Evolutionary conservation across 2,113 vertebrate genomes (phyloP), one percentile per base, ranked within the genome.

Genomic region (Lamprotornis superbus): DNA sequence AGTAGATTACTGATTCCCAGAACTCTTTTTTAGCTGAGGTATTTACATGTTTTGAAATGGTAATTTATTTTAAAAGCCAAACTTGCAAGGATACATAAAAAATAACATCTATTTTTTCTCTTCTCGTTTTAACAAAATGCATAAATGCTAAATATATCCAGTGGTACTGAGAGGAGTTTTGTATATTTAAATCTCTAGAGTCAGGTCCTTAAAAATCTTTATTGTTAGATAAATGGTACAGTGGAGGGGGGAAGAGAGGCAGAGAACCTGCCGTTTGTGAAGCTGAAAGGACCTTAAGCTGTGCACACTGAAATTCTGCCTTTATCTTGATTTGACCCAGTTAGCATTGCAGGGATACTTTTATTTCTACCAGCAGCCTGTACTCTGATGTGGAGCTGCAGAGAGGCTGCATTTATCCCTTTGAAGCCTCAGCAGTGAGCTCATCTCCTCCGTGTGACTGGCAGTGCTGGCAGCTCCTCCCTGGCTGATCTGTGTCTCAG

Each of bases 1-100:
- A 80, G 42, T 75, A 52, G 82, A 86, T 68, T 30, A 71, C 44
- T 73, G 87, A 95, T 97, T 97, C 69, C 68, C 90, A 39, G 82
- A 78, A 83, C 79, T 52, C 83, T 90, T 94, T 71, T 95, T 93
- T 77, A 81, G 89, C 68, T 47, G 52, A 89, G 11, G 4, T 87
- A 67, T 89, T 94, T 70, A 77, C 76, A 42, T 92, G 60, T 77
- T 94, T 88, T 88, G 31, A 89, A 75, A 68, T 64, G 33, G 28
- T 68, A 50, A 39, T 53, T 80, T 83, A 53, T 86, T 95, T 89
- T 86, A 79, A 87, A 90, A 90, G 59, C 39, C 40, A 46, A 50
- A 79, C 12, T 73, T 61, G 12, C 1, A 64, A 10, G 15, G 24
- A 6, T 83, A 30, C 59, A 57, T 83, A 53, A 73, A 67, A 93